Percentiles rank a stretch among this genome's conserved stretches.
Conservation (phyloP, 2,888 invertebrate species). For the Drosophila kanekoi region DNA sequence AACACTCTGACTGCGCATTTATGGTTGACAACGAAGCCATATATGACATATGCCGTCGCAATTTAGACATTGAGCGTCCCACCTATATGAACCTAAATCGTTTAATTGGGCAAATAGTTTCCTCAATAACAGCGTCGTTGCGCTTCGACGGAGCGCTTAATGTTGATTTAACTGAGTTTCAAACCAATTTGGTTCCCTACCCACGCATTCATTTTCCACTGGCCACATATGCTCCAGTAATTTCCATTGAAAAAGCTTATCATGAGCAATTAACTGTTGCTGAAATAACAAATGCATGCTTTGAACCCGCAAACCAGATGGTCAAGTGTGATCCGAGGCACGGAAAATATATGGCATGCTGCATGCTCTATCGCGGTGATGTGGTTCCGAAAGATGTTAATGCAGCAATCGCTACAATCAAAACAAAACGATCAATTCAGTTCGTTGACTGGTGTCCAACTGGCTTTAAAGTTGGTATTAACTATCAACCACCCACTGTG, state of each 20-base stretch:
- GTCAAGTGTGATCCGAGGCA: constrained; percentile 96
- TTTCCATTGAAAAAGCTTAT: constrained; percentile 96
- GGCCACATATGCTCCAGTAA: constrained; percentile 95
- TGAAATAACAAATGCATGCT: constrained; percentile 97
- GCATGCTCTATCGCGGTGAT: constrained; percentile 96
- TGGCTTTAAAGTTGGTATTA: constrained; percentile 93
- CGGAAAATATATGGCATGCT: constrained; percentile 97
- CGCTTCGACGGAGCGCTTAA: constrained; percentile 97
- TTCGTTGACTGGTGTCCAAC: constrained; percentile 96
- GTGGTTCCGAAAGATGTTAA: constrained; percentile 97
- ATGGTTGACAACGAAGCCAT: constrained; percentile 97
- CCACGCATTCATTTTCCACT: constrained; percentile 98
- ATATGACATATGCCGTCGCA: constrained; percentile 93
- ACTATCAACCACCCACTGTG: constrained; percentile 95
- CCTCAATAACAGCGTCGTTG: constrained; percentile 96
- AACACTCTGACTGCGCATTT: constrained; percentile 95
- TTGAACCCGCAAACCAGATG: constrained; percentile 98
- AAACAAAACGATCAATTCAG: constrained; percentile 96
- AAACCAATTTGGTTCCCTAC: constrained; percentile 96
- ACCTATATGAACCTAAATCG: constrained; percentile 95
- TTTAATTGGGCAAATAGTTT: constrained; percentile 95
- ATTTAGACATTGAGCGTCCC: constrained; percentile 93
- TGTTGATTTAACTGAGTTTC: constrained; percentile 97
- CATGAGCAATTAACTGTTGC: constrained; percentile 96
- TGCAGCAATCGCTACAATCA: constrained; percentile 96